These are phyloP conservation scores for Eurytoma adleriae DNA, from an alignment of 2,888 invertebrate species.

Conservation along the genomic window DNA sequence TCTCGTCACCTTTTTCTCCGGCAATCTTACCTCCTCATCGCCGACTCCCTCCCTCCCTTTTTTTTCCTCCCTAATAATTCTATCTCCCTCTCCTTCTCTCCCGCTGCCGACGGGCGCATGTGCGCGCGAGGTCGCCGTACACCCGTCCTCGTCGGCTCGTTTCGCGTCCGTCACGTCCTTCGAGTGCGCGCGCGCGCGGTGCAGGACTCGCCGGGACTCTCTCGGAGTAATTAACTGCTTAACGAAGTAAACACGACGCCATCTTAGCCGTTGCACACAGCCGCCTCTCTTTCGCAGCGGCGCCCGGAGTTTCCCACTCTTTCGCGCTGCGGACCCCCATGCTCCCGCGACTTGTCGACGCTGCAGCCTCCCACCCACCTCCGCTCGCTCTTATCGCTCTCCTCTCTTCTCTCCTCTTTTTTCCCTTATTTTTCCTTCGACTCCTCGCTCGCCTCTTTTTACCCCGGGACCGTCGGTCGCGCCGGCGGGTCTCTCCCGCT, in stretches of 20 bases:
- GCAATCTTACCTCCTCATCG: conserved; percentile 32
- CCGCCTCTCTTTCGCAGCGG: conserved; percentile 44
- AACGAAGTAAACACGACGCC: conserved; percentile 76
- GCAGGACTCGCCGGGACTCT: conserved; percentile 63
- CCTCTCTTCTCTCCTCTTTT: neutral
- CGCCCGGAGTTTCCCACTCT: conserved; percentile 60
- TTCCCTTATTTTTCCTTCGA: neutral
- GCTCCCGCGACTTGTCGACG: conserved; percentile 53
- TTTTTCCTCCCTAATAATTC: conserved; percentile 43
- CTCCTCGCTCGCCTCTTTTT: conserved; percentile 21
- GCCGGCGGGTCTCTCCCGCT: neutral
- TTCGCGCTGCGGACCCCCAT: neutral
- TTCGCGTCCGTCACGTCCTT: conserved; percentile 65
- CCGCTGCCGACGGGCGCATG: conserved; percentile 19
- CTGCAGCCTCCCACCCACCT: conserved; percentile 10
- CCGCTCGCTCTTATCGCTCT: neutral
- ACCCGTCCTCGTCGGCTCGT: conserved; percentile 44
- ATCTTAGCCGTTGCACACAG: conserved; percentile 69
- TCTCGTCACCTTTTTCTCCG: conserved; percentile 3
- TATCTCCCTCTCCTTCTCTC: conserved; percentile 42
- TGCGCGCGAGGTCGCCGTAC: conserved; percentile 28
- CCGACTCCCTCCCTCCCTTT: conserved; percentile 17
- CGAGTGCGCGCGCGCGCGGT: conserved; percentile 57
- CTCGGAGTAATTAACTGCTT: conserved; percentile 75
- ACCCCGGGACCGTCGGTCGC: neutral